Conservation (phyloP, 1,140 invertebrate genomes). For the Drosophila pruinosa region DNA sequence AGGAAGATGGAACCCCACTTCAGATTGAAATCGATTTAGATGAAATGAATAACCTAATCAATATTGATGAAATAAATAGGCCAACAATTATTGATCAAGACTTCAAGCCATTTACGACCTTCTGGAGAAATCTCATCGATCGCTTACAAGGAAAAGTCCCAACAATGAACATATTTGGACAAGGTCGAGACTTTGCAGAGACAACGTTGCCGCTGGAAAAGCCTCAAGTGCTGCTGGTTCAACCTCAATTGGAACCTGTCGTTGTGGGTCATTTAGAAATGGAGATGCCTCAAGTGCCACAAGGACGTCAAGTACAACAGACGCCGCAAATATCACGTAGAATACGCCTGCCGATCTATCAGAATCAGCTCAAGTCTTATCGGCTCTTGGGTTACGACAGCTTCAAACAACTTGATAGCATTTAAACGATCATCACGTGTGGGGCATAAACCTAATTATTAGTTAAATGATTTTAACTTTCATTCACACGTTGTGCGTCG, state of each 20-base stretch:
- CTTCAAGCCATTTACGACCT: neutral
- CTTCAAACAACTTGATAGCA: neutral
- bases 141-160: neutral
- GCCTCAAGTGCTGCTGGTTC: neutral
- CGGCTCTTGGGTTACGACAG: neutral
- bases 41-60: too few species aligned
- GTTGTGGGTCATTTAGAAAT: neutral
- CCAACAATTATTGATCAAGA: too few species aligned
- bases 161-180: neutral
- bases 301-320: neutral
- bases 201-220: neutral
- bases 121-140: neutral
- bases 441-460: conserved; percentile 21
- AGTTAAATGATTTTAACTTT: conserved; percentile 25
- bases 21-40: neutral
- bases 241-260: neutral
- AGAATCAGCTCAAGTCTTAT: neutral
- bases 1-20: too few species aligned
- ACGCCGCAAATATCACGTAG: neutral
- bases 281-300: neutral
- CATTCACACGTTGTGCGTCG: conserved; percentile 31
- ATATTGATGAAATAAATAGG: too few species aligned
- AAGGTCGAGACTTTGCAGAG: neutral
- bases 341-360: neutral
- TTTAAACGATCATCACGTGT: neutral